These are phyloP conservation scores for Heliconius hortense DNA, from an alignment of 2,888 invertebrate genomes.

Conservation along the genomic window DNA sequence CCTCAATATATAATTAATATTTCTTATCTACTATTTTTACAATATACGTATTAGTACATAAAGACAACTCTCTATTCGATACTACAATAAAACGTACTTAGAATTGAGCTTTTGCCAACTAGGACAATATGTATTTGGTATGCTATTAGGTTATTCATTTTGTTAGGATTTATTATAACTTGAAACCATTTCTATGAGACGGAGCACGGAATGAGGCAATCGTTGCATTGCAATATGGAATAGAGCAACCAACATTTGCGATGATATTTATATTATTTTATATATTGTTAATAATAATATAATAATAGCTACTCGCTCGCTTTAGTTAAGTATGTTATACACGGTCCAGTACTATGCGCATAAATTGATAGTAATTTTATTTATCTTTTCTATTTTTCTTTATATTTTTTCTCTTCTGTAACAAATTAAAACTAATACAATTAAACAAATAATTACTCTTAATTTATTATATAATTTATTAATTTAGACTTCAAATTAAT, in stretches of 20 bases:
- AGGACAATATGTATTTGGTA: conserved; percentile 48
- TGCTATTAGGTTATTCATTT: conserved; percentile 41
- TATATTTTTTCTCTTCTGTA: neutral
- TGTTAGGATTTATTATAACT: conserved; percentile 41
- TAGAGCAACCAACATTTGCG: conserved; percentile 24
- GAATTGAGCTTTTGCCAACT: conserved; percentile 46
- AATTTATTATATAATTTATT: no score
- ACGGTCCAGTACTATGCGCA: neutral
- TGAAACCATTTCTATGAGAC: conserved; percentile 42
- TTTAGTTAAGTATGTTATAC: neutral
- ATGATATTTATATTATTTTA: conserved; percentile 19
- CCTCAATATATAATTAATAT: no score
- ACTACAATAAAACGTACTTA: conserved; percentile 17
- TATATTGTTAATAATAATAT: conserved; percentile 4
- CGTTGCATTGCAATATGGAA: conserved; percentile 30
- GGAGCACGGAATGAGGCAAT: conserved; percentile 36
- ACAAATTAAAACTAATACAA: neutral
- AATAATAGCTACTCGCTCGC: neutral
- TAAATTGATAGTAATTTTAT: no score
- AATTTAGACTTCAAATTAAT: no score
- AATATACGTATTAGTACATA: neutral
- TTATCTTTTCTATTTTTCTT: neutral
- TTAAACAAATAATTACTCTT: neutral
- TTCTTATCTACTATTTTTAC: neutral
- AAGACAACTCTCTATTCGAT: conserved; percentile 14